phyloP scores from a whole-genome alignment of 2,113 vertebrate genomes.

The Pseudorasbora parva region DNA sequence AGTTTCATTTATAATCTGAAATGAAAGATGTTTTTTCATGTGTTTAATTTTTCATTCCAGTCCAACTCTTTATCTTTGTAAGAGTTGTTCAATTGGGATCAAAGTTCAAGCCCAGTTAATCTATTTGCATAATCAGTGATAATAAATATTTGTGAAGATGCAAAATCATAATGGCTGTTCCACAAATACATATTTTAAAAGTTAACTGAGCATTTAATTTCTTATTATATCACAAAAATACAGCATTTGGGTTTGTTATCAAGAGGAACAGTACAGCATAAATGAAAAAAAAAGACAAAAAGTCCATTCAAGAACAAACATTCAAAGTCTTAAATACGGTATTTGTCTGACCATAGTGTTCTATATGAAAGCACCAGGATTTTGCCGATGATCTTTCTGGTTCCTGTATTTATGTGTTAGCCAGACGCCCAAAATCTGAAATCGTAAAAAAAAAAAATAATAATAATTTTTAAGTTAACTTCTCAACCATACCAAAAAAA shows the following conservation, averaged over 20 bases:
- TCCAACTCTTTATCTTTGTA: conserved; percentile 21
- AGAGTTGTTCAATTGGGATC: not conserved
- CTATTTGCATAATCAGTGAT: not conserved
- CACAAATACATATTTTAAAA: not conserved
- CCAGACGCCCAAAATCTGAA: conserved; percentile 95
- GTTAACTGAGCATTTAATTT: not conserved
- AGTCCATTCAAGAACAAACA: not conserved
- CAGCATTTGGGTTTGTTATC: not conserved
- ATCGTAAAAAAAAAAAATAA: conserved; percentile 41
- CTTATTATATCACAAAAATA: not conserved
- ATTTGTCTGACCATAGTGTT: not conserved
- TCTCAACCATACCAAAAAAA: not conserved
- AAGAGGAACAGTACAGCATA: not conserved
- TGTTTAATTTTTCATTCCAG: not conserved
- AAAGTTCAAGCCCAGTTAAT: conserved; percentile 17
- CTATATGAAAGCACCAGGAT: conserved; percentile 85
- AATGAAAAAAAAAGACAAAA: not conserved
- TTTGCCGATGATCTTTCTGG: conserved; percentile 89
- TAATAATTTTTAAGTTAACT: too few relatives aligned
- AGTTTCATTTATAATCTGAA: not conserved
- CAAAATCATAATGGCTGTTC: not conserved
- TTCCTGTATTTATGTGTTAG: conserved; percentile 93
- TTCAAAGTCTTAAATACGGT: not conserved
- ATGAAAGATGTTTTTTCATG: not conserved
- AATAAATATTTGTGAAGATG: not conserved